Evolutionary conservation across 2,113 vertebrate species (phyloP).

Genomic region (cattle (Bos taurus)): DNA sequence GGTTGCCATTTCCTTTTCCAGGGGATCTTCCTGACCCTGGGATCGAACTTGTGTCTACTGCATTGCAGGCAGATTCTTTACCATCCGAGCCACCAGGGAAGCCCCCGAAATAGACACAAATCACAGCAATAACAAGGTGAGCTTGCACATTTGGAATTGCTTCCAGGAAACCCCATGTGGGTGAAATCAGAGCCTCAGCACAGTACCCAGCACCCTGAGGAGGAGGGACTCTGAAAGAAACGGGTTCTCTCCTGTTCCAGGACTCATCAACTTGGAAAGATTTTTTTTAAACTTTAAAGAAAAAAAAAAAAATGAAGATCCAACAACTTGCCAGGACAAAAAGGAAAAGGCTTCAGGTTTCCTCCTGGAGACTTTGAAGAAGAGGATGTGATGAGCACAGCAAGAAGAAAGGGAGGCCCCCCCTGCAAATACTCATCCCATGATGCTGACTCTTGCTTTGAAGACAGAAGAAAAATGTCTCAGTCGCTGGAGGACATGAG

Average conservation of each 20-base stretch:
- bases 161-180: background rate
- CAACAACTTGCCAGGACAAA: background rate
- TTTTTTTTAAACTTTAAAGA: background rate
- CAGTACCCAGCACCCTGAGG: rapidly evolving
- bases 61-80: background rate
- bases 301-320: background rate
- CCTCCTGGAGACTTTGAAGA: background rate
- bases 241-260: background rate
- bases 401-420: rapidly evolving
- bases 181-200: too few species aligned
- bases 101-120: background rate
- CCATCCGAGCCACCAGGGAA: background rate
- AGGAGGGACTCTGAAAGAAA: background rate
- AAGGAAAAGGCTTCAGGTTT: background rate
- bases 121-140: background rate
- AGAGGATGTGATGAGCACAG: background rate
- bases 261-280: background rate
- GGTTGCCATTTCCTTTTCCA: background rate
- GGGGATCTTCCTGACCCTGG: background rate
- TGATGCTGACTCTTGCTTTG: background rate
- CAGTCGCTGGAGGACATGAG: background rate
- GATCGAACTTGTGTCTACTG: background rate
- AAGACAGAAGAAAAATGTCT: background rate
- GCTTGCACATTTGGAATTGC: background rate
- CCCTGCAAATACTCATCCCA: rapidly evolving